Evolutionary conservation across 2,797 vertebrate genomes (phyloP).

Genomic region (Sarcophilus harrisii): DNA sequence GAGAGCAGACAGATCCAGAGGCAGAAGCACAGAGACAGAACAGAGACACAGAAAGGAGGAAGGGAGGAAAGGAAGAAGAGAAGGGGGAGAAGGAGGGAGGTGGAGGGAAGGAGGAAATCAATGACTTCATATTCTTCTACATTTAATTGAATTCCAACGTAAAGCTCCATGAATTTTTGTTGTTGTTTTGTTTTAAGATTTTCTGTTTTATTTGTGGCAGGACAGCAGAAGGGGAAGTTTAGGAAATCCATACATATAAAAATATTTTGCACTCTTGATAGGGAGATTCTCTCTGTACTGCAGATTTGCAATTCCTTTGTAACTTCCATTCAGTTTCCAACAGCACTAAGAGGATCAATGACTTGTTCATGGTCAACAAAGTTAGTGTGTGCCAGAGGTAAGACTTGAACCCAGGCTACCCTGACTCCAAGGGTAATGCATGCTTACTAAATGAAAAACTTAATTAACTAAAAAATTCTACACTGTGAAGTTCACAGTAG

Average conservation of each 20-base stretch:
- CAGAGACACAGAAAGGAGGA: no score
- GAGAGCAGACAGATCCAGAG: no score
- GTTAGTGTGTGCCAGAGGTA: background rate
- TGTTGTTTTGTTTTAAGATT: background rate
- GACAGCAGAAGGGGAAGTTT: background rate
- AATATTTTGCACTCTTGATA: background rate
- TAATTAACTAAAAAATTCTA: background rate
- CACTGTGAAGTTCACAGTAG: background rate
- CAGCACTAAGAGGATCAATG: background rate
- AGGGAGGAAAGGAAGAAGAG: no score
- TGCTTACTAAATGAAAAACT: background rate
- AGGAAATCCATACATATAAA: background rate
- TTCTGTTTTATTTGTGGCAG: background rate
- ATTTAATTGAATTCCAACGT: background rate
- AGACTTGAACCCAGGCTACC: background rate
- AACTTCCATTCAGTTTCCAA: background rate
- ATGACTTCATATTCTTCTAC: background rate
- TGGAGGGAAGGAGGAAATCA: background rate
- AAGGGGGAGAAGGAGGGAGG: rapidly evolving
- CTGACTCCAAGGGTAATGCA: background rate
- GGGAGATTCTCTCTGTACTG: background rate
- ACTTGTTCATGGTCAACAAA: background rate
- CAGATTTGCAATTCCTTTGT: background rate
- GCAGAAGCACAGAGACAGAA: no score
- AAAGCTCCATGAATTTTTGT: background rate